Conservation (phyloP, 2,113 vertebrate species). For the Platanista minor region DNA sequence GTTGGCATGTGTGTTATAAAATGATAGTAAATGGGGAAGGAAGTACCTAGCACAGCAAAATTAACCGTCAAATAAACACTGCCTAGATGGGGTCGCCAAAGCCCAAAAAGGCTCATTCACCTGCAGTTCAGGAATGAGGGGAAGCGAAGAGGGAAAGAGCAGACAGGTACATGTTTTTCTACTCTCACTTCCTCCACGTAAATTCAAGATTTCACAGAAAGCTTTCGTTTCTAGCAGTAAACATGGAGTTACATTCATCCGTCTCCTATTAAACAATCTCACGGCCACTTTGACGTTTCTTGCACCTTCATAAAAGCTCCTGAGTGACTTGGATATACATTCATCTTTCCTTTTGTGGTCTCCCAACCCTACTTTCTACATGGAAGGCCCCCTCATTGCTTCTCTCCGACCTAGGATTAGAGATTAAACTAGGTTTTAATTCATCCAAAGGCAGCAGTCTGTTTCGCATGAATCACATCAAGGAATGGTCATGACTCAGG, state of each 20-base stretch:
- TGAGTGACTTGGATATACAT: background rate
- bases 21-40: no score
- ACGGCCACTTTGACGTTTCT: slow-evolving; percentile 21
- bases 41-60: no score
- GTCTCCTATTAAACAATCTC: slow-evolving; percentile 48
- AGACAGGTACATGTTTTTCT: background rate
- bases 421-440: background rate
- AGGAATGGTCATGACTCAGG: background rate
- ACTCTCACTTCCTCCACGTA: background rate
- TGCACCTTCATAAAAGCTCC: background rate
- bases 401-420: background rate
- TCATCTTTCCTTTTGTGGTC: background rate
- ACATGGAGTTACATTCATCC: slow-evolving; percentile 75
- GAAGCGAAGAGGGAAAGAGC: background rate
- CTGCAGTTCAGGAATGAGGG: background rate
- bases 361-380: background rate
- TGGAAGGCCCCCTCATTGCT: no score
- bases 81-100: background rate
- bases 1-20: no score
- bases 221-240: slow-evolving; percentile 75
- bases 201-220: background rate
- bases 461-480: background rate
- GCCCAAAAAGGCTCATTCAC: background rate
- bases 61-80: background rate
- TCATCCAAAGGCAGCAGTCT: background rate